Percentiles rank a stretch among this genome's conserved stretches.
Evolutionary conservation across 2,797 vertebrate genomes (phyloP).

Genomic region (Tinamus major): DNA sequence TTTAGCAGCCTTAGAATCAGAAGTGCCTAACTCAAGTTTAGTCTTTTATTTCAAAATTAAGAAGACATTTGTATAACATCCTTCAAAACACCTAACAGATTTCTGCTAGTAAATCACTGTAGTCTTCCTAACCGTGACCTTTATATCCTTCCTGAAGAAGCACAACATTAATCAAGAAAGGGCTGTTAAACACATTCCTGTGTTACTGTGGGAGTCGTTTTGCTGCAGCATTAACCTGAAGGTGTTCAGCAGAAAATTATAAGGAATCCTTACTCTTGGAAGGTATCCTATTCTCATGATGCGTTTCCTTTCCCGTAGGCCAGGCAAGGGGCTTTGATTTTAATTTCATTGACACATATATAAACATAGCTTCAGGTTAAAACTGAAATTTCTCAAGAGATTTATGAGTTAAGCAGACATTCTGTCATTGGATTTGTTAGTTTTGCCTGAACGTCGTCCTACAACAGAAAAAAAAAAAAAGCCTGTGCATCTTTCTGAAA

Average conservation of each 20-base stretch:
- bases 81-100: constrained; percentile 61
- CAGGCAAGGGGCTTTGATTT: constrained; percentile 60
- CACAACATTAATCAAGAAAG: constrained; percentile 60
- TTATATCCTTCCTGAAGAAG: constrained; percentile 63
- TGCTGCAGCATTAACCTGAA: constrained; percentile 70
- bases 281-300: constrained; percentile 63
- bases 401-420: constrained; percentile 74
- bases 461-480: constrained; percentile 12
- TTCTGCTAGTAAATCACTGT: constrained; percentile 67
- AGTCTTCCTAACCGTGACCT: constrained; percentile 64
- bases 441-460: constrained; percentile 1
- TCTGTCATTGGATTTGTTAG: constrained; percentile 64
- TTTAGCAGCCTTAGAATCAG: constrained; percentile 39
- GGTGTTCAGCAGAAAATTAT: constrained; percentile 64
- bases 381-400: constrained; percentile 70
- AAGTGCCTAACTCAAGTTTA: constrained; percentile 45
- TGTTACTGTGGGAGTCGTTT: constrained; percentile 29
- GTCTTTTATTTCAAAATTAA: constrained; percentile 61
- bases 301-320: constrained; percentile 63
- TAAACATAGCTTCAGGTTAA: constrained; percentile 61
- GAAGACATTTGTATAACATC: constrained; percentile 61
- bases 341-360: constrained; percentile 64
- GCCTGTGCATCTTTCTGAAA: constrained; percentile 49
- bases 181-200: constrained; percentile 53
- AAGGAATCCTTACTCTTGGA: constrained; percentile 51